Conservation (phyloP, 35 echinoderm and acorn worm genomes). For the Anneissia japonica region DNA sequence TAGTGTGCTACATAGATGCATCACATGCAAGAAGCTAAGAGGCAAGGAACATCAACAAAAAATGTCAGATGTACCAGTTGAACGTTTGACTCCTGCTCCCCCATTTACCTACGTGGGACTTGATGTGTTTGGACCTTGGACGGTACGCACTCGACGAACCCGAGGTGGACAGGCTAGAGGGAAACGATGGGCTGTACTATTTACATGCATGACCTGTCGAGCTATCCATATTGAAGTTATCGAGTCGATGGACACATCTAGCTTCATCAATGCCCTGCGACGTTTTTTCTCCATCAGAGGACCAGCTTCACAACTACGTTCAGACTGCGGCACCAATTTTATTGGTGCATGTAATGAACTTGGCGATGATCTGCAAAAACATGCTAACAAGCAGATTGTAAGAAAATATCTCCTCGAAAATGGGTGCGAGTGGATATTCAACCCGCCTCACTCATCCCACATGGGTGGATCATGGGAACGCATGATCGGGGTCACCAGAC, state of each 20-base stretch:
- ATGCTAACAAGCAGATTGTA: not conserved
- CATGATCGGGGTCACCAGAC: conserved; percentile 19
- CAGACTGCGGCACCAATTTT: conserved; percentile 36
- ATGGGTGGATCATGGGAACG: conserved; percentile 25
- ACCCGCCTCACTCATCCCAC: conserved; percentile 24
- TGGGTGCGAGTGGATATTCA: conserved; percentile 8
- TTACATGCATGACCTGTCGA: conserved; percentile 21
- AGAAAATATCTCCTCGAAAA: not conserved
- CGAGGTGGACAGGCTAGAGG: conserved; percentile 20
- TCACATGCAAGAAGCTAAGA: not conserved
- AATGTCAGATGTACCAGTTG: not conserved
- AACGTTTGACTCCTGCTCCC: not conserved
- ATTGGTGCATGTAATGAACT: conserved; percentile 25
- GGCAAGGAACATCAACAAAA: not conserved
- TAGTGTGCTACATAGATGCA: not conserved
- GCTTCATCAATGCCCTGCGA: conserved; percentile 24
- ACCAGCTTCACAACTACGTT: conserved; percentile 19
- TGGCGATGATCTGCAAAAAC: not conserved
- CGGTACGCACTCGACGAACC: not conserved
- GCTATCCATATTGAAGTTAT: conserved; percentile 27
- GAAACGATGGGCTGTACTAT: conserved; percentile 25
- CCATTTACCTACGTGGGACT: conserved; percentile 18
- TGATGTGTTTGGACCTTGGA: conserved; percentile 28
- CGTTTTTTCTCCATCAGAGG: conserved; percentile 28
- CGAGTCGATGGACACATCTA: conserved; percentile 10